Conservation (phyloP, 2,888 invertebrate species). For the Rambutsinella grinnellia region DNA sequence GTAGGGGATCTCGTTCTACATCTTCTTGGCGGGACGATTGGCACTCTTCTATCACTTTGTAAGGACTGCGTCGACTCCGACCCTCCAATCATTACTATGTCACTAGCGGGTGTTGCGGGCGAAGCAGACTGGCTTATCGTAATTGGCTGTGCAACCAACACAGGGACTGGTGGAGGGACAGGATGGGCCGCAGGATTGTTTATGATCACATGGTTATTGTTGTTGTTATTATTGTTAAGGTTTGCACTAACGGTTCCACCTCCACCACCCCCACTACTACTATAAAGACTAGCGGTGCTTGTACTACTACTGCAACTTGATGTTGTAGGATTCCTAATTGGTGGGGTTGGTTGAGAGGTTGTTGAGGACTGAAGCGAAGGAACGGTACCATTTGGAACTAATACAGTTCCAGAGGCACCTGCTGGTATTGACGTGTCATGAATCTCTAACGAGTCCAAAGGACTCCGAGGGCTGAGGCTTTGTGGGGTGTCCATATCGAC, state of each 20-base stretch:
- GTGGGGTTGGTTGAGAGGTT: conserved; percentile 7
- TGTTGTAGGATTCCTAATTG: background rate
- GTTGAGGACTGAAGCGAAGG: conserved; percentile 4
- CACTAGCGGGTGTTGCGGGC: conserved; percentile 63
- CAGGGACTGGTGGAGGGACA: conserved; percentile 64
- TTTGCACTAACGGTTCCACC: conserved; percentile 16
- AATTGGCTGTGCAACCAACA: conserved; percentile 61
- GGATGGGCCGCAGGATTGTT: conserved; percentile 63
- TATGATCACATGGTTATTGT: conserved; percentile 64
- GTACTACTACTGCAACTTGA: conserved; percentile 52
- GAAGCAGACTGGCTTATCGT: conserved; percentile 64
- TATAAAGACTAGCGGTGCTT: conserved; percentile 47
- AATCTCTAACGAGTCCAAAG: conserved; percentile 67
- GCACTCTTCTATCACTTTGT: conserved; percentile 63
- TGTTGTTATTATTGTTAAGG: conserved; percentile 55
- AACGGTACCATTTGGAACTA: conserved; percentile 33
- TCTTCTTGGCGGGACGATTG: conserved; percentile 65
- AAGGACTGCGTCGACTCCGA: conserved; percentile 64
- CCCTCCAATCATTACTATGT: conserved; percentile 63
- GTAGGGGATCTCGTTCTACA: conserved; percentile 65
- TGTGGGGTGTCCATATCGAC: conserved; percentile 70
- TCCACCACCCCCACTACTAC: conserved; percentile 34
- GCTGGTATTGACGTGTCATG: conserved; percentile 64
- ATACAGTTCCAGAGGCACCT: conserved; percentile 46
- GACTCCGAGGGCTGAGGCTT: conserved; percentile 69